Conservation (phyloP, 2,113 vertebrate species). For the Gambusia affinis region DNA sequence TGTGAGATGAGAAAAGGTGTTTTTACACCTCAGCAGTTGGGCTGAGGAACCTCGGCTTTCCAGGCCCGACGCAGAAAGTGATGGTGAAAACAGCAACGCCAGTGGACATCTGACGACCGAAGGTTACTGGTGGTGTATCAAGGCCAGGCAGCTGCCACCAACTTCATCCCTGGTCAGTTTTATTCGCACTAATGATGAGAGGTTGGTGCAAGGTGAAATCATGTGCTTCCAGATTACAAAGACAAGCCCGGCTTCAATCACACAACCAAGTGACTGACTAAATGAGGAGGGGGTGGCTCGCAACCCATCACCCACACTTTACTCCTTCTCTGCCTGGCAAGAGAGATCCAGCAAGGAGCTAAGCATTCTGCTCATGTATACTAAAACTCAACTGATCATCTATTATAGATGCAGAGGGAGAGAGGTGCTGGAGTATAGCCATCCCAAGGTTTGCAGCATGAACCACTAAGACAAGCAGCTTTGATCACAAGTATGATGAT, state of each 20-base stretch:
- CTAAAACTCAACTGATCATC: conserved; percentile 59
- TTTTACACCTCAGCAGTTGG: conserved; percentile 51
- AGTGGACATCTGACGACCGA: conserved; percentile 26
- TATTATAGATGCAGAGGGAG: conserved; percentile 73
- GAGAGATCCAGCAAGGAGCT: conserved; percentile 40
- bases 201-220: conserved; percentile 49
- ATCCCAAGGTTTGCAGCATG: conserved; percentile 52
- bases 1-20: conserved; percentile 59
- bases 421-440: conserved; percentile 34
- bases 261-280: conserved; percentile 25
- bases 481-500: conserved; percentile 68
- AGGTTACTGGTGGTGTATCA: conserved; percentile 12
- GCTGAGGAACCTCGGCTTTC: conserved; percentile 38
- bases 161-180: conserved; percentile 32
- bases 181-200: conserved; percentile 41
- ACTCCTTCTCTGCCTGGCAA: conserved; percentile 16
- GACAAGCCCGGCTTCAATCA: conserved; percentile 46
- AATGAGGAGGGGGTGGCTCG: conserved; percentile 43
- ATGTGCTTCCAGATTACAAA: conserved; percentile 45
- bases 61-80: background rate
- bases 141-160: conserved; percentile 32
- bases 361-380: conserved; percentile 65
- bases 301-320: conserved; percentile 17
- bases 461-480: conserved; percentile 59
- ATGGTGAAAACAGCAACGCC: background rate